Evolutionary conservation across 2,113 vertebrate genomes (phyloP), one percentile per base, ranked within the genome.

Genomic region (Notechis scutatus): DNA sequence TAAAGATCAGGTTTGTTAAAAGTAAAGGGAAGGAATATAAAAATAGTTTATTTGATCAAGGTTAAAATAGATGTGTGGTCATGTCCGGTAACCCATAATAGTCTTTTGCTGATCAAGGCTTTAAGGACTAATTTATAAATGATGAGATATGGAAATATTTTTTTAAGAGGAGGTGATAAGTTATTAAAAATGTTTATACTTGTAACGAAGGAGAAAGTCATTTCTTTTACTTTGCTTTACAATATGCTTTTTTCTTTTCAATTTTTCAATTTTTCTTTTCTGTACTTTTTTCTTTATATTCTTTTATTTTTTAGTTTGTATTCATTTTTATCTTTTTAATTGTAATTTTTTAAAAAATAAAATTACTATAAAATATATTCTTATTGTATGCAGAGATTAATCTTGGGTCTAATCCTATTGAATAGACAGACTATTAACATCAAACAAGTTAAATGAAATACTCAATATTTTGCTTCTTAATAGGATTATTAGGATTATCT

Each of bases 401-500:
- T 89, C 90, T 96, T 94, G 88, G 42, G 91, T 93, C 50, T 92
- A 94, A 94, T 94, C 61, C 81, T 92, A 93, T 47, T 90, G 81
- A 96, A 93, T 85, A 91, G 10, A 2, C 90, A 91, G 8, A 1
- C 91, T 94, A 10, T 91, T 93, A 94, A 6, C 92, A 94, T 90
- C 86, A 95, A 94, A 89, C 6, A 94, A 86, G 4, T 91, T 57
- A n/a, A 93, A 52, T 95, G 64, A 96, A 96, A 95, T 90, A 95
- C 61, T 93, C 96, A 74, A 39, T 50, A 29, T 0, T 95, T 96
- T 96, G 93, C 52, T 93, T 52, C 94, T 81, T 96, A 96, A 94
- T 61, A 94, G 85, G 92, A 91, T 96, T 96, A 94, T 92, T 88
- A 96, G 94, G 93, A 91, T 94, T 96, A 91, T 92, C 50, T 91